Base-by-base conservation (phyloP, 2,888 invertebrate genomes). In the Epinotia demarniana region DNA sequence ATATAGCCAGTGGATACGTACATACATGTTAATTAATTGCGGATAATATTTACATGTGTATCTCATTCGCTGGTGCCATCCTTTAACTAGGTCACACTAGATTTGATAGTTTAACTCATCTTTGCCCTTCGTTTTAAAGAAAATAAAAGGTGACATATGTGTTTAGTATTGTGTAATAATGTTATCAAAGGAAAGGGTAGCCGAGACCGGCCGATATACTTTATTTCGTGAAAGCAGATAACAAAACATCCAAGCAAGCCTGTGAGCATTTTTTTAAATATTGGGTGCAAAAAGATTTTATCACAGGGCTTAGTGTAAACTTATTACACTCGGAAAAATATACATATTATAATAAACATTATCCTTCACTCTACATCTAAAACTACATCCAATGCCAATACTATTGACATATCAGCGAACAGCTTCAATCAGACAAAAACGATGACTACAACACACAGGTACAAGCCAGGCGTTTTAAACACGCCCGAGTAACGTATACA, bases 281-380 rank as follows among this genome's bases (percentile, higher is more conserved):
- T 79, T 84, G 87, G 86, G 88, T 89, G 89, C 89, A 86, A 85
- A 46, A 82, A 76, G 77, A 82, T 83, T 83, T 82, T 90, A 90
- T 90, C 90, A 90, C 90, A 90, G 89, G 87, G 83, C 88, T 88
- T 86, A 89, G 85, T 83, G 79, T 83, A 84, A 84, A 81, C 81
- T 83, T 78, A 80, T 81, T 82, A 87, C 85, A 87, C 87, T 84
- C 85, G 83, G 83, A 86, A 86, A 87, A 85, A 87, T 86, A 86
- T 86, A 86, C 81, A 83, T 81, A 83, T 75, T 43, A 58, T 33
- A 43, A 19, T 58, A 57, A 83, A 78, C 69, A 77, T 80, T 79
- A 81, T 80, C 75, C 77, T 80, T 82, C 78, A 81, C 84, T 27
- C 23, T 84, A 83, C 61, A 80, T 78, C 77, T 83, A 81, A 77